A percentile compares a stretch with the other conserved stretches of the same genome.
Evolutionary conservation across 2,797 vertebrate species (phyloP).

Genomic region (Tragopan temminckii): DNA sequence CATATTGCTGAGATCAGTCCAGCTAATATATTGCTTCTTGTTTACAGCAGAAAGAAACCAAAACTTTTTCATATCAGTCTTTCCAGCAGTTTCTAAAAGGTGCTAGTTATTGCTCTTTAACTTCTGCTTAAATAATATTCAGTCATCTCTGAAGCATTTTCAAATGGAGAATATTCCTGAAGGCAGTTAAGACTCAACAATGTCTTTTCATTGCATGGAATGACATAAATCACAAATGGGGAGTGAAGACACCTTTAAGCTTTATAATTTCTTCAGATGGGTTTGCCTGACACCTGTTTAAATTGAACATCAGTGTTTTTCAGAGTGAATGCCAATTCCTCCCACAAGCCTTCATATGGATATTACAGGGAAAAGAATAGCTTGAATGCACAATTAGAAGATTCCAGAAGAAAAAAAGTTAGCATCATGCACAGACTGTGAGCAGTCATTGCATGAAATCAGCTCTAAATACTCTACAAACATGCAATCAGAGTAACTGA

Average conservation of each 20-base stretch:
- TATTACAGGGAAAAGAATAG: background rate
- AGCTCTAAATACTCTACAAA: conserved; percentile 14
- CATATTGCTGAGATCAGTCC: conserved; percentile 24
- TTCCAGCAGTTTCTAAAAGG: conserved; percentile 65
- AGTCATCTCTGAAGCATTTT: conserved; percentile 69
- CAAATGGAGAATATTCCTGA: conserved; percentile 62
- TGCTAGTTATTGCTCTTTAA: conserved; percentile 62
- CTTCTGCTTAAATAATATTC: conserved; percentile 70
- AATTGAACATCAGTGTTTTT: conserved; percentile 48
- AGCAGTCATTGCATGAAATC: background rate
- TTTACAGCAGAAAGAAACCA: conserved; percentile 63
- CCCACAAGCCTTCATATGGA: background rate
- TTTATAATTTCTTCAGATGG: conserved; percentile 65
- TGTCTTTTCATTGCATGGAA: conserved; percentile 35
- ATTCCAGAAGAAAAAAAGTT: background rate
- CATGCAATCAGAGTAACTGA: background rate
- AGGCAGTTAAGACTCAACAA: conserved; percentile 41
- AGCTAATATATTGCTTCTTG: conserved; percentile 66
- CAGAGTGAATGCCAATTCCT: conserved; percentile 32
- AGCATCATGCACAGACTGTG: background rate
- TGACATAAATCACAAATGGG: conserved; percentile 49
- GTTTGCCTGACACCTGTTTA: conserved; percentile 64
- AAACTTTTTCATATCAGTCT: conserved; percentile 66
- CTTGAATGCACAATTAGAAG: background rate
- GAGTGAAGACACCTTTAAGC: conserved; percentile 39